A percentile compares a stretch with the other conserved stretches of the same genome.
Conservation (phyloP, 2,113 vertebrate genomes). For the Eudyptes chrysolophus region DNA sequence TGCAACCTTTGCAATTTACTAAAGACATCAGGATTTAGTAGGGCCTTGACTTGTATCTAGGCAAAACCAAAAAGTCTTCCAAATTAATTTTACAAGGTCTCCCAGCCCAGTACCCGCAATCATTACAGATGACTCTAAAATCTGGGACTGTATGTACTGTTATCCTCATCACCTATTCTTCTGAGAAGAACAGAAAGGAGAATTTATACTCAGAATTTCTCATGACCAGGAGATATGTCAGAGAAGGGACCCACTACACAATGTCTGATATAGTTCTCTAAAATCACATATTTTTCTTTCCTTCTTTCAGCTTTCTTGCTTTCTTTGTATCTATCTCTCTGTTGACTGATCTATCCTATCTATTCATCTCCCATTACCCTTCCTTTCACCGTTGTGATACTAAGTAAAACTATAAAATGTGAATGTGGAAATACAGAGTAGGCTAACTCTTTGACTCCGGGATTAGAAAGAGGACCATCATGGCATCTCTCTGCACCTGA, state of each 20-base stretch:
- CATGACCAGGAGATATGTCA: background rate
- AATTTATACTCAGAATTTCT: background rate
- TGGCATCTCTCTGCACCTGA: background rate
- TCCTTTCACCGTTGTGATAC: background rate
- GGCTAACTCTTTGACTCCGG: background rate
- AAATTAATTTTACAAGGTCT: background rate
- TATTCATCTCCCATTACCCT: background rate
- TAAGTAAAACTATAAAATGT: background rate
- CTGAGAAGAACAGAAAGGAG: background rate
- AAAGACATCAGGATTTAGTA: background rate
- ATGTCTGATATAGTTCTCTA: background rate
- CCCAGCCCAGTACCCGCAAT: background rate
- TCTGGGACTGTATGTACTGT: fast-evolving
- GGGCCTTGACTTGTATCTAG: background rate
- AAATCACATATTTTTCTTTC: background rate
- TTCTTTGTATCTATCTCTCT: background rate
- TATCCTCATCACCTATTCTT: background rate
- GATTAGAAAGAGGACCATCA: background rate
- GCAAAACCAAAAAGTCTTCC: background rate
- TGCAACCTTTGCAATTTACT: background rate
- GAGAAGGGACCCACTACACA: background rate
- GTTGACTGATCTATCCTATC: background rate
- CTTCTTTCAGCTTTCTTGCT: background rate
- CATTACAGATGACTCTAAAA: background rate
- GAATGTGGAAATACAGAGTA: background rate